phyloP scores from a whole-genome alignment of 2,888 invertebrate species.

The Lycophotia porphyrea region DNA sequence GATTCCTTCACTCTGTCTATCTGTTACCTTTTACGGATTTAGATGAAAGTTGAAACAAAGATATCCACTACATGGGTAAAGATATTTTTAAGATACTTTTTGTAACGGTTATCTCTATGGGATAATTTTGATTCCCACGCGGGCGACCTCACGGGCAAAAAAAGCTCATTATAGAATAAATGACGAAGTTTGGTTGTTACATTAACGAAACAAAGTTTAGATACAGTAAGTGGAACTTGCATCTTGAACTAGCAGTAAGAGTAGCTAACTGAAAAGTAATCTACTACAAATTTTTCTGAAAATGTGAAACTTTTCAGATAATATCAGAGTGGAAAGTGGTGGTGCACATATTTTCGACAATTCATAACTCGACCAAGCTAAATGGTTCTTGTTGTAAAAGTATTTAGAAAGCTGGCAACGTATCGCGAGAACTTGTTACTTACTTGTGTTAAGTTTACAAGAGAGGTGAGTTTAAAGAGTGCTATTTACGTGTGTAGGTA shows the following conservation, averaged over 20 bases:
- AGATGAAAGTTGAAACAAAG: no score
- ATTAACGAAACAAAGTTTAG: not conserved
- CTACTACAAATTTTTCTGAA: not conserved
- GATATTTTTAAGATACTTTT: not conserved
- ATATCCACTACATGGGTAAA: no score
- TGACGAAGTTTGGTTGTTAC: not conserved
- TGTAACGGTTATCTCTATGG: not conserved
- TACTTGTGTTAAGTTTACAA: conserved; percentile 9
- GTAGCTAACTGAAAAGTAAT: not conserved
- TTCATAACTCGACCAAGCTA: conserved; percentile 29
- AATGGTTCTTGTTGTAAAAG: conserved; percentile 46
- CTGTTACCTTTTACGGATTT: not conserved
- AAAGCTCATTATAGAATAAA: not conserved
- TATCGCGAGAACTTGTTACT: conserved; percentile 23
- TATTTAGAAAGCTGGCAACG: conserved; percentile 40
- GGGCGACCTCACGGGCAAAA: not conserved
- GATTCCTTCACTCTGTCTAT: not conserved
- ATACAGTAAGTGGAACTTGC: not conserved
- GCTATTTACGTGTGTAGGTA: not conserved
- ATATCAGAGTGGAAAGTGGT: conserved; percentile 11
- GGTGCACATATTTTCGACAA: conserved; percentile 19
- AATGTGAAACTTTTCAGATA: conserved; percentile 15
- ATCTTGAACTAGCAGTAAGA: not conserved
- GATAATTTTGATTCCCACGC: not conserved
- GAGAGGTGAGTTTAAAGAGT: not conserved